These are phyloP conservation scores for Muscicapa striata DNA, from an alignment of 2,797 vertebrate genomes.

Conservation along the genomic window DNA sequence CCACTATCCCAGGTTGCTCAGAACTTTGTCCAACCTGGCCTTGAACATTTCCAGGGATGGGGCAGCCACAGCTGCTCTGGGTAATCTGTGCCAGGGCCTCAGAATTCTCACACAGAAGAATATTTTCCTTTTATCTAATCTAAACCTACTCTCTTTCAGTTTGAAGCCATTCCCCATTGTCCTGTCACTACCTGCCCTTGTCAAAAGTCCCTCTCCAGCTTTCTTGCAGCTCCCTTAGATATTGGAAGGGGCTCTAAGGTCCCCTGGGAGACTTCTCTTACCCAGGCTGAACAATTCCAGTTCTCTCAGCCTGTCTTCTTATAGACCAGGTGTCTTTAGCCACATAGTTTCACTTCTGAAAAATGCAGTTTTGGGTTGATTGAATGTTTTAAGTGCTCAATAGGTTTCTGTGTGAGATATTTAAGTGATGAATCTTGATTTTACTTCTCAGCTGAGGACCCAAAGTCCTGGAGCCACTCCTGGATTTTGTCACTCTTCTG, in stretches of 20 bases:
- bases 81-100: not conserved
- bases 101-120: accelerated
- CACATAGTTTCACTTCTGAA: not conserved
- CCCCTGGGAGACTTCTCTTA: not conserved
- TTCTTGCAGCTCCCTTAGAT: not conserved
- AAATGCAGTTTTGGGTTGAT: not conserved
- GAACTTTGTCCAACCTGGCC: not conserved
- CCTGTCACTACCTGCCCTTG: not conserved
- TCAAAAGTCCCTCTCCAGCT: not conserved
- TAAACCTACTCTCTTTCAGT: not conserved
- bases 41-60: not conserved
- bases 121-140: not conserved
- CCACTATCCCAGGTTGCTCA: not conserved
- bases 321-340: not conserved
- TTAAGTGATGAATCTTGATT: not conserved
- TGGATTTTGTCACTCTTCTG: not conserved
- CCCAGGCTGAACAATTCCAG: not conserved
- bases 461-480: not conserved
- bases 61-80: not conserved
- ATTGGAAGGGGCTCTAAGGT: not conserved
- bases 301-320: not conserved
- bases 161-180: not conserved
- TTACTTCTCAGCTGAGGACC: not conserved
- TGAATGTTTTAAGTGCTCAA: not conserved
- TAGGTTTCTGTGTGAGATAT: not conserved